Percentiles rank a stretch among this genome's conserved stretches.
Evolutionary conservation across 2,113 vertebrate species (phyloP).

Genomic region (Probosciger aterrimus): DNA sequence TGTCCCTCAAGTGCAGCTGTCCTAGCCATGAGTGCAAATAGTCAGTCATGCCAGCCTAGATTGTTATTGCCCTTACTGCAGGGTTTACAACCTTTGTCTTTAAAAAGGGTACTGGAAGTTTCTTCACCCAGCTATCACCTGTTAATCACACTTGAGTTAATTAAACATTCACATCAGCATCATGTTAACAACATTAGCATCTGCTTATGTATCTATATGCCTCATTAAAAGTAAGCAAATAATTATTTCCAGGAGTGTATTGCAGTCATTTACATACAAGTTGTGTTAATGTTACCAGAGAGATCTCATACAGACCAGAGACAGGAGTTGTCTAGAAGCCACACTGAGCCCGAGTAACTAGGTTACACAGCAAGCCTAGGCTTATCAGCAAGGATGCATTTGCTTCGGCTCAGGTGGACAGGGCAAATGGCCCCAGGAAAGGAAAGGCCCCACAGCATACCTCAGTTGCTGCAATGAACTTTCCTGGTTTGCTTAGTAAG

Average conservation of each 20-base stretch:
- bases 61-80: neutral
- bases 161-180: neutral
- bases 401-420: neutral
- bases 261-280: neutral
- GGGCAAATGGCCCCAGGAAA: neutral
- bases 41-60: neutral
- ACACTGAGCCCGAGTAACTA: neutral
- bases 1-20: neutral
- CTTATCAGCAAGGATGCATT: neutral
- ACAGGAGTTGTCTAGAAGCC: neutral
- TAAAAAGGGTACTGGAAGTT: neutral
- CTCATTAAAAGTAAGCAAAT: conserved; percentile 13
- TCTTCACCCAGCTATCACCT: neutral
- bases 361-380: neutral
- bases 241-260: neutral
- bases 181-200: neutral
- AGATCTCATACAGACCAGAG: neutral
- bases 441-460: neutral
- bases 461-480: neutral
- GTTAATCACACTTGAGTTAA: neutral
- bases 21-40: neutral
- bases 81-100: neutral
- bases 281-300: neutral
- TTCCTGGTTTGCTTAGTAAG: neutral
- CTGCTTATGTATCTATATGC: neutral